phyloP scores from a whole-genome alignment of 2,888 invertebrate genomes.

The Allygus modestus region DNA sequence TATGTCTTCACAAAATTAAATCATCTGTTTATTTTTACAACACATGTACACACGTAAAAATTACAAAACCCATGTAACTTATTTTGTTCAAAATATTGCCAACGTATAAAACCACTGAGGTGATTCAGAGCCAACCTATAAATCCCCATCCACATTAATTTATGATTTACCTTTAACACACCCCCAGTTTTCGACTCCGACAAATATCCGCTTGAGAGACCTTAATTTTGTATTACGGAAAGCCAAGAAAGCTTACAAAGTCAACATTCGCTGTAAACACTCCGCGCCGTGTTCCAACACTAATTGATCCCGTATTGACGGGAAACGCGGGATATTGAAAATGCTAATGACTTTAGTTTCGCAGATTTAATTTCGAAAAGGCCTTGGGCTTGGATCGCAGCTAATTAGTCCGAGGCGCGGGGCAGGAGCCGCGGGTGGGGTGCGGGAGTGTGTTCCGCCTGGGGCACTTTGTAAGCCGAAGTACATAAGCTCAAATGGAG shows the following conservation, averaged over 20 bases:
- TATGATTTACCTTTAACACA: too few relatives aligned
- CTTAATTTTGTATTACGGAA: too few relatives aligned
- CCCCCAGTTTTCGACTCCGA: too few relatives aligned
- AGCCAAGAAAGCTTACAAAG: background rate
- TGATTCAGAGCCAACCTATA: too few relatives aligned
- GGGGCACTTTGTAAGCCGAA: slow-evolving; percentile 12
- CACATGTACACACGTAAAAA: too few relatives aligned
- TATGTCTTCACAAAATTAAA: too few relatives aligned
- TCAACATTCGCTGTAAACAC: background rate
- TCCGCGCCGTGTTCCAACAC: background rate
- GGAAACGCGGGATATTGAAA: slow-evolving; percentile 34
- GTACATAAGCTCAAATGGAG: slow-evolving; percentile 38
- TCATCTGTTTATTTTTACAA: too few relatives aligned
- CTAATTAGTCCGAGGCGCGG: slow-evolving; percentile 10
- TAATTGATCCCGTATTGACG: slow-evolving; percentile 26
- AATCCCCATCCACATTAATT: too few relatives aligned
- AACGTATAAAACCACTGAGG: too few relatives aligned
- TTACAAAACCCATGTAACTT: too few relatives aligned
- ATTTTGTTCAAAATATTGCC: too few relatives aligned
- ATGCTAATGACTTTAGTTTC: slow-evolving; percentile 33
- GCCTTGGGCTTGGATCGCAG: background rate
- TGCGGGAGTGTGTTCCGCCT: background rate
- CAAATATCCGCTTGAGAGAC: too few relatives aligned
- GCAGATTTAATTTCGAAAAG: slow-evolving; percentile 30
- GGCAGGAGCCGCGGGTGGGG: background rate